These are phyloP conservation scores for Dascillus cervinus DNA, from an alignment of 2,888 invertebrate genomes.

Conservation along the genomic window DNA sequence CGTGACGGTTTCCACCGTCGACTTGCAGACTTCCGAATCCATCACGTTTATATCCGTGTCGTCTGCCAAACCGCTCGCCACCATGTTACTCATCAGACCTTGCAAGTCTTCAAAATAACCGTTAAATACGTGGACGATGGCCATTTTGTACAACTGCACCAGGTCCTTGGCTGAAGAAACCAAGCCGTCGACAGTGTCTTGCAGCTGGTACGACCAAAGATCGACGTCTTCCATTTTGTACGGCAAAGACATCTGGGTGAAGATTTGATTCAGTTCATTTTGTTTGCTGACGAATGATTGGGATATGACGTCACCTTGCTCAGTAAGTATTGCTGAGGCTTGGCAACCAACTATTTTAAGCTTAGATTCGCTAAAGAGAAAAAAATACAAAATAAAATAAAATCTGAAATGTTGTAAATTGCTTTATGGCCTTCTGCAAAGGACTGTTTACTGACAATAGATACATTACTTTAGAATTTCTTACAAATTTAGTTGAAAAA, in stretches of 20 bases:
- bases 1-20: constrained; percentile 6
- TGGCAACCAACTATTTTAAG: constrained; percentile 5
- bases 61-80: constrained; percentile 5
- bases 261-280: constrained; percentile 4
- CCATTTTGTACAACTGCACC: constrained; percentile 23
- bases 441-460: no score
- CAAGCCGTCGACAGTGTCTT: constrained; percentile 18
- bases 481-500: no score
- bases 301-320: constrained; percentile 4
- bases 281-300: constrained; percentile 1
- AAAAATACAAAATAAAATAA: constrained; percentile 1
- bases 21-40: constrained; percentile 6
- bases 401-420: no score
- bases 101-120: constrained; percentile 26
- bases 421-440: no score
- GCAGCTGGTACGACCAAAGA: constrained; percentile 21
- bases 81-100: constrained; percentile 15
- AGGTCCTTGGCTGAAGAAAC: constrained; percentile 24
- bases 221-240: constrained; percentile 12
- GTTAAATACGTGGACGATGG: constrained; percentile 26
- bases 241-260: constrained; percentile 5
- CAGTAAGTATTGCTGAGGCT: constrained; percentile 2
- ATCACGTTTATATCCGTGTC: constrained; percentile 2
- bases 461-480: no score
- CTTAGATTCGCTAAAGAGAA: constrained; percentile 6